Conservation (phyloP, 2,888 invertebrate species). For the Zygaena filipendulae region DNA sequence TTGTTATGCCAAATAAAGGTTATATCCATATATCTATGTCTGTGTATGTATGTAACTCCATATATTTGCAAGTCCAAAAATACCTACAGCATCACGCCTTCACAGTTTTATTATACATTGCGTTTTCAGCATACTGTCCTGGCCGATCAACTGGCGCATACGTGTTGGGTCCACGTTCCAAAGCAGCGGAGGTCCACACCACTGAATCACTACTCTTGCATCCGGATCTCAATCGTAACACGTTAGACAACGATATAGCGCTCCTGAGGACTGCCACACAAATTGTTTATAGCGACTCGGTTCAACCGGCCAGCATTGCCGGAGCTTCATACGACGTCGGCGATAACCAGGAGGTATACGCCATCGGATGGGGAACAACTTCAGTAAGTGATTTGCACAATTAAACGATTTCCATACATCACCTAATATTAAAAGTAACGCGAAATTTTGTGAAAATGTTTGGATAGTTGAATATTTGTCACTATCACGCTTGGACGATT, state of each 20-base stretch:
- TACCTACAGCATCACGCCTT: conserved; percentile 4
- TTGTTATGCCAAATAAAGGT: too few relatives aligned
- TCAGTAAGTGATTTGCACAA: too few relatives aligned
- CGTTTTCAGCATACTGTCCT: too few relatives aligned
- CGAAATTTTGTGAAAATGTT: too few relatives aligned
- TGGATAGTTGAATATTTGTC: too few relatives aligned
- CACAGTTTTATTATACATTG: too few relatives aligned
- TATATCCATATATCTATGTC: too few relatives aligned
- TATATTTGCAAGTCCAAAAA: conserved; percentile 16
- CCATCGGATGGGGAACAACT: conserved; percentile 26
- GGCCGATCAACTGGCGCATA: conserved; percentile 23
- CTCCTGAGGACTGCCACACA: conserved; percentile 23
- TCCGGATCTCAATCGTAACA: conserved; percentile 25
- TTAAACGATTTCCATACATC: too few relatives aligned
- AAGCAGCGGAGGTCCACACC: conserved; percentile 23
- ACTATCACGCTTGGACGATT: too few relatives aligned
- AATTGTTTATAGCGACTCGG: conserved; percentile 14
- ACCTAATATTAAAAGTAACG: too few relatives aligned
- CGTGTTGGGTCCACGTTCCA: conserved; percentile 23
- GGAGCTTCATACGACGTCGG: conserved; percentile 21
- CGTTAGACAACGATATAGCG: conserved; percentile 32
- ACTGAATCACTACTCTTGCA: conserved; percentile 21
- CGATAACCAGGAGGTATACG: conserved; percentile 25
- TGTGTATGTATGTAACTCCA: conserved; percentile 18
- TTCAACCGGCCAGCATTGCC: conserved; percentile 21